Percentiles rank a stretch among this genome's conserved stretches.
These are phyloP conservation scores for Papilio polyxenes DNA, from an alignment of 1,140 invertebrate genomes.

Conservation along the genomic window DNA sequence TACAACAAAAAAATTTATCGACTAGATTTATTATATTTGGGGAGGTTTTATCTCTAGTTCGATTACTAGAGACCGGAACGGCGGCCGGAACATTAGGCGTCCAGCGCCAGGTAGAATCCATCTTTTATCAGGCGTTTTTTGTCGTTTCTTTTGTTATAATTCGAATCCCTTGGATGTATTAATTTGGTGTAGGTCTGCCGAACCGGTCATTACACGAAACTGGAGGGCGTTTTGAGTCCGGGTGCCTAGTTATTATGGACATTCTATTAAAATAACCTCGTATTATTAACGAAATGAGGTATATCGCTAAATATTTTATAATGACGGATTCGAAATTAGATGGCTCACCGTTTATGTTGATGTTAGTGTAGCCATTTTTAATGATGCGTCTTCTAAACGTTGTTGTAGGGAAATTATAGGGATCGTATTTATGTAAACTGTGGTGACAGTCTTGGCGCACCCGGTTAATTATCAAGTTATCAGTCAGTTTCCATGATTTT, in stretches of 20 bases:
- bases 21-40: constrained; percentile 78
- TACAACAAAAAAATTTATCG: constrained; percentile 72
- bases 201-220: constrained; percentile 76
- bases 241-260: constrained; percentile 75
- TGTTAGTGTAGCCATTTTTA: constrained; percentile 59
- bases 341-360: constrained; percentile 60
- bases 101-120: constrained; percentile 67
- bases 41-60: constrained; percentile 71
- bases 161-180: constrained; percentile 75
- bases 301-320: constrained; percentile 80
- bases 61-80: constrained; percentile 60
- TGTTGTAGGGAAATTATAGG: constrained; percentile 49
- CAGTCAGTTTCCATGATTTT: not conserved
- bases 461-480: constrained; percentile 32
- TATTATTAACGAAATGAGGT: constrained; percentile 77
- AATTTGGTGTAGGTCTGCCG: constrained; percentile 71
- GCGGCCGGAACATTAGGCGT: constrained; percentile 56
- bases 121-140: constrained; percentile 78
- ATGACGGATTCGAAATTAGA: constrained; percentile 65
- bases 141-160: constrained; percentile 74
- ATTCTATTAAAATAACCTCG: constrained; percentile 75
- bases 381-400: constrained; percentile 58
- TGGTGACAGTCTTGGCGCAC: constrained; percentile 45
- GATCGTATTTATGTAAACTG: constrained; percentile 51
- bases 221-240: constrained; percentile 74